Evolutionary conservation across 2,113 vertebrate species (phyloP).

Genomic region (Plectropomus leopardus): DNA sequence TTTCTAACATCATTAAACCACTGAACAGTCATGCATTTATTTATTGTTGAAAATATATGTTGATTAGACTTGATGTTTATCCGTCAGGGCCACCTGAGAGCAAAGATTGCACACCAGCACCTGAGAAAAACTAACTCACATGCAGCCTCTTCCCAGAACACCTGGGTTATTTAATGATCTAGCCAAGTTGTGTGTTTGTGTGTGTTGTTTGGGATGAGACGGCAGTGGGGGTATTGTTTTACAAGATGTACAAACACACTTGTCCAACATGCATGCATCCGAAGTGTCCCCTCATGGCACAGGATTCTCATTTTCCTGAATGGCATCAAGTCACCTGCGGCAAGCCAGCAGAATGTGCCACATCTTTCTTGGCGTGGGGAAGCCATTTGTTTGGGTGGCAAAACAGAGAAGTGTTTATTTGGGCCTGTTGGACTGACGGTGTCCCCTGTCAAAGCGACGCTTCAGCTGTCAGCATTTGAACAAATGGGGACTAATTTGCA

Average conservation of each 20-base stretch:
- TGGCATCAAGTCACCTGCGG: constrained; percentile 61
- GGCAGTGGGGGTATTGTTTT: constrained; percentile 59
- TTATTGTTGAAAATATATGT: constrained; percentile 9
- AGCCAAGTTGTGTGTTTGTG: constrained; percentile 39
- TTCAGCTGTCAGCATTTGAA: constrained; percentile 75
- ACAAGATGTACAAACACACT: constrained; percentile 71
- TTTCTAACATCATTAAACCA: constrained; percentile 15
- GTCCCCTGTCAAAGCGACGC: constrained; percentile 68
- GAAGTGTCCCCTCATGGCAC: constrained; percentile 44
- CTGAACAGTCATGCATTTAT: not conserved
- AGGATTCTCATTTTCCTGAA: constrained; percentile 61
- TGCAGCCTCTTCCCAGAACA: constrained; percentile 25
- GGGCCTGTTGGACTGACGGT: constrained; percentile 72
- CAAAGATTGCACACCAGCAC: not conserved
- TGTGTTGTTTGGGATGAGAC: constrained; percentile 29
- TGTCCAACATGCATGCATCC: constrained; percentile 49
- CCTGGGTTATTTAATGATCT: constrained; percentile 48
- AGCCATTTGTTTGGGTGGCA: constrained; percentile 67
- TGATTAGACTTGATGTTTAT: not conserved
- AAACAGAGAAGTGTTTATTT: constrained; percentile 75
- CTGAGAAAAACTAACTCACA: constrained; percentile 41
- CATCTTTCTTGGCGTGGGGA: constrained; percentile 53
- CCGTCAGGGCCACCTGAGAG: not conserved
- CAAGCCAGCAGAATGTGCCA: constrained; percentile 56
- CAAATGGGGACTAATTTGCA: constrained; percentile 80